A percentile compares a stretch with the other conserved stretches of the same genome.
These are phyloP conservation scores for Dicerorhinus sumatrensis DNA, from an alignment of 2,113 vertebrate species.

Conservation along the genomic window DNA sequence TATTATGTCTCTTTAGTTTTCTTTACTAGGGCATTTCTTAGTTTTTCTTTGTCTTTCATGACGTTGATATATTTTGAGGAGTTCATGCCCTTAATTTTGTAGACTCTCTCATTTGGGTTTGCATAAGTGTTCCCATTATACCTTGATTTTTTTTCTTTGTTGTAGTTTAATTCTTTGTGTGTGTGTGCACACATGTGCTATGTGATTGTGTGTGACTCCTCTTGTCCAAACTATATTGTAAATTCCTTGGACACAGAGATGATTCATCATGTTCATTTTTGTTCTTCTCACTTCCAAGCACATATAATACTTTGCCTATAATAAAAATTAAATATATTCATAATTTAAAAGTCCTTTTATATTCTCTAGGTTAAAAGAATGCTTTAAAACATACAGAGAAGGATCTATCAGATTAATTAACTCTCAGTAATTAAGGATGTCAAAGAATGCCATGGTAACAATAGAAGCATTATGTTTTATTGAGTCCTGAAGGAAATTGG, in stretches of 20 bases:
- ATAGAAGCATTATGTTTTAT: constrained; percentile 49
- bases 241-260: constrained; percentile 1
- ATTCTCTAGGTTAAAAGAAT: constrained; percentile 10
- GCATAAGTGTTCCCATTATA: not conserved
- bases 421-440: constrained; percentile 15
- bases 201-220: not conserved
- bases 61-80: constrained; percentile 23
- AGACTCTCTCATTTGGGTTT: not conserved
- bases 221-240: constrained; percentile 7
- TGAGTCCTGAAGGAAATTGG: constrained; percentile 11
- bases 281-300: constrained; percentile 15
- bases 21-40: constrained; percentile 23
- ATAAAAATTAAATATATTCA: constrained; percentile 46
- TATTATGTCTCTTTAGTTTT: not conserved
- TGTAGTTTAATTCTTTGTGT: not conserved
- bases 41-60: not conserved
- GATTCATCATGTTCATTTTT: constrained; percentile 14
- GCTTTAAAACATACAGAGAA: constrained; percentile 39
- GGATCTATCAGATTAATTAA: constrained; percentile 10
- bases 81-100: not conserved
- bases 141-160: not conserved
- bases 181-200: not conserved
- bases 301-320: not conserved
- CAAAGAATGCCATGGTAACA: not conserved
- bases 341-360: not conserved